Evolutionary conservation across 2,797 vertebrate species (phyloP).

Genomic region (Hypotaenidia okinawae): DNA sequence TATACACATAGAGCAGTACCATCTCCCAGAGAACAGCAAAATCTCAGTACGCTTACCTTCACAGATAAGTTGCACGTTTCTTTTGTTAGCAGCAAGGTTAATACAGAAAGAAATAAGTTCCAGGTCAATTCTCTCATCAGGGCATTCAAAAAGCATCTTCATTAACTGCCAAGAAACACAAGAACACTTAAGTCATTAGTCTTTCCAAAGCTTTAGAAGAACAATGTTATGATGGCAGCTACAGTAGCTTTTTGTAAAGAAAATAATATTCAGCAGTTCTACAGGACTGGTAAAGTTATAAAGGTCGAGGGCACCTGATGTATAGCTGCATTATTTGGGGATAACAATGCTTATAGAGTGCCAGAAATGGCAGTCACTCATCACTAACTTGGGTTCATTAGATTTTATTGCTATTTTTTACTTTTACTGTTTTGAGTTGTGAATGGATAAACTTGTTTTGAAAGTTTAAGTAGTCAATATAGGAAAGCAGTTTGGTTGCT

Average conservation of each 20-base stretch:
- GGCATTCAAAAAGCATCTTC: slow-evolving; percentile 90
- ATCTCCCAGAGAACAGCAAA: not conserved
- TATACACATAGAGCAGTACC: too few relatives aligned
- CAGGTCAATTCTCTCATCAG: slow-evolving; percentile 85
- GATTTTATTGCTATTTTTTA: not conserved
- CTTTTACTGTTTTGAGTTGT: not conserved
- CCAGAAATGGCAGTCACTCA: not conserved
- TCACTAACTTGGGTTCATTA: not conserved
- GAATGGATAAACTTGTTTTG: not conserved
- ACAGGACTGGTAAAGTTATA: not conserved
- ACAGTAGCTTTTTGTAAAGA: not conserved
- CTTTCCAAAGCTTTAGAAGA: not conserved
- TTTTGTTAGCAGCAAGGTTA: slow-evolving; percentile 94
- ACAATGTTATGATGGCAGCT: not conserved
- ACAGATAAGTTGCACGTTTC: slow-evolving; percentile 93
- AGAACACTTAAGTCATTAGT: not conserved
- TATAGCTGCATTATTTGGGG: not conserved
- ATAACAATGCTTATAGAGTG: not conserved
- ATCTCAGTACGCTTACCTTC: slow-evolving; percentile 80
- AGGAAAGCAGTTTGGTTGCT: fast-evolving
- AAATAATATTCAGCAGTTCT: not conserved
- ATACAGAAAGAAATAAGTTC: slow-evolving; percentile 94
- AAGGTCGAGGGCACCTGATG: not conserved
- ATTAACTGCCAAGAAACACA: slow-evolving; percentile 84
- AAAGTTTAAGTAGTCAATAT: not conserved